A percentile compares a stretch with the other conserved stretches of the same genome.
Conservation (phyloP, 2,888 invertebrate genomes). For the Glaucopsyche alexis region DNA sequence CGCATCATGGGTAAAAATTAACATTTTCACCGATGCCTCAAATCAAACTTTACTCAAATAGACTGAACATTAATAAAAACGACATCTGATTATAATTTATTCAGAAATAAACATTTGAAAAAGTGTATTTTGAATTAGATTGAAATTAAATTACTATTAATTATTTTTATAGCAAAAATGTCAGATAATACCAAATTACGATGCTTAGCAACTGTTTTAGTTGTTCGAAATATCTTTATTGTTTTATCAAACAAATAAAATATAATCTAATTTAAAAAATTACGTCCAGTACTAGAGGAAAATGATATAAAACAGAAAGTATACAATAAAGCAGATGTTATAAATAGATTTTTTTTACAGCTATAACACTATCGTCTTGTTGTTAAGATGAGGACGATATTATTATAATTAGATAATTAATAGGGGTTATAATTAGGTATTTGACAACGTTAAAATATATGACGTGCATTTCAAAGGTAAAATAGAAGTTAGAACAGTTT, state of each 20-base stretch:
- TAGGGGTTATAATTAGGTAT: not conserved
- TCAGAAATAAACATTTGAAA: no score
- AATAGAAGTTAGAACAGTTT: no score
- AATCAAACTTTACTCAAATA: no score
- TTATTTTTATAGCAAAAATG: not conserved
- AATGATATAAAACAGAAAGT: not conserved
- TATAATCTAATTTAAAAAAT: not conserved
- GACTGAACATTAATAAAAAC: no score
- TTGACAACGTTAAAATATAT: not conserved
- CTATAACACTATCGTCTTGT: not conserved
- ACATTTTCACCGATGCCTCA: no score
- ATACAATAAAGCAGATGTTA: not conserved
- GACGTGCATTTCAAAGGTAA: not conserved
- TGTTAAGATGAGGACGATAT: not conserved
- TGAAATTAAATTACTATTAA: no score
- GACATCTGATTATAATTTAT: no score
- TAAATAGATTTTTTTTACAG: not conserved
- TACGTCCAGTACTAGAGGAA: not conserved
- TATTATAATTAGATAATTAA: not conserved
- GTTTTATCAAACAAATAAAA: not conserved
- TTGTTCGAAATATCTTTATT: not conserved
- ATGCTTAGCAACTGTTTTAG: not conserved
- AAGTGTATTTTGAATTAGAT: no score
- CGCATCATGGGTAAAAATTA: no score
- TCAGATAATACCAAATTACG: not conserved